Base-by-base conservation (phyloP, 2,797 vertebrate species). In the Coracias cyanogaster region DNA sequence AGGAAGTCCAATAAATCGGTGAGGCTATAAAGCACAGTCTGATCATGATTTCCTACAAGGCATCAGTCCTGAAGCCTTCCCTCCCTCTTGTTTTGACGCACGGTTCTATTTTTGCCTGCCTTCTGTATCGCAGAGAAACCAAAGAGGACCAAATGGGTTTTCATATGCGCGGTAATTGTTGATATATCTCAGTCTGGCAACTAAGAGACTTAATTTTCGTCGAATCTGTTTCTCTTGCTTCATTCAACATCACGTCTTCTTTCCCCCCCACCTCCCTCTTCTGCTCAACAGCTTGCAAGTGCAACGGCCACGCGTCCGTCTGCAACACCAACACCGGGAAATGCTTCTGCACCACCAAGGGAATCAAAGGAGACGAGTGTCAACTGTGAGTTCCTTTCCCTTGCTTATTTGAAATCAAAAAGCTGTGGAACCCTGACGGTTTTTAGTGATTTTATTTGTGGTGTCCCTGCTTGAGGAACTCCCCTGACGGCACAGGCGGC, bases 271-370 rank as follows among this genome's bases (percentile, higher is more conserved):
- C 13, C 43, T 43, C 41, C 15, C 12, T 37, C 12, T 35, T 92
- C n/a, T 77, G 61, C 82, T 74, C 85, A 29, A 37, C 98, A 99
- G 99, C 99, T 66, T 99, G 99, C 97, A 99, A 99, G 97, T 99
- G 99, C 94, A 99, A 99, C 7, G 99, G 99, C 72, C 99, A 99
- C 0, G 99, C 99, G 1, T 99, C 99, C 7, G 97, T 99, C 96
- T 99, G 99, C 96, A 99, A 99, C 96, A 98, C 99, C 24, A 99
- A 99, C 97, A 99, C 98, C 0, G 99, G 99, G 66, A 99, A 99
- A 93, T 99, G 99, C 65, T 99, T 99, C 98, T 99, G 99, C 96
- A 99, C 99, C 85, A 99, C 99, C 77, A 99, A 99, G 93, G 99
- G 99, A 45, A 99, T 99, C 95, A 99, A 99, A 98, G 99, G 99